These are phyloP conservation scores for Centropyge bicolor DNA, from an alignment of 2,797 vertebrate genomes.

Conservation along the genomic window DNA sequence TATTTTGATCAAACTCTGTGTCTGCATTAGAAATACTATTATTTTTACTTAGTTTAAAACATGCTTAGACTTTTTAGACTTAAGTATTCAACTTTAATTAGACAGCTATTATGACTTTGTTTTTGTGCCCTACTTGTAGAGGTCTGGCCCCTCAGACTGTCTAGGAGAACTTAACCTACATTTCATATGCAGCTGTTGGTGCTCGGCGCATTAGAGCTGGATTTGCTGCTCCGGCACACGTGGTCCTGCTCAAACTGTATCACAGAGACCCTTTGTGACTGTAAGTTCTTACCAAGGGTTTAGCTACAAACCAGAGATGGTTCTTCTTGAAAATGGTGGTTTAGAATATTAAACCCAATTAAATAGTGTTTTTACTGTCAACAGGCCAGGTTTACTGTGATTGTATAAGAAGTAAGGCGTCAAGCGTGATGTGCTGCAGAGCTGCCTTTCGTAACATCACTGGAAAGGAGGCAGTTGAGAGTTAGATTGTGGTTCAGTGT, in stretches of 20 bases:
- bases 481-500: not conserved
- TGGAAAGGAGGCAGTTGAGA: too few species aligned
- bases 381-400: not conserved
- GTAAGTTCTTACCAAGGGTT: not conserved
- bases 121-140: constrained; percentile 11
- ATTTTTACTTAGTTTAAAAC: not conserved
- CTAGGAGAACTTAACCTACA: constrained; percentile 53
- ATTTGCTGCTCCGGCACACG: constrained; percentile 36
- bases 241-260: constrained; percentile 33
- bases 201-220: constrained; percentile 29
- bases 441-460: not conserved
- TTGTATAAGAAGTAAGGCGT: not conserved
- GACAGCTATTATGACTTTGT: not conserved
- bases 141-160: constrained; percentile 12
- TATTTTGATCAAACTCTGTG: not conserved
- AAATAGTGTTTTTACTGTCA: not conserved
- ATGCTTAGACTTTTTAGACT: not conserved
- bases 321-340: not conserved
- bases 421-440: not conserved
- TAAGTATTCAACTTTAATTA: not conserved
- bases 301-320: not conserved
- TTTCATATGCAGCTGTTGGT: constrained; percentile 74
- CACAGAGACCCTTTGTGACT: not conserved
- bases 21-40: not conserved
- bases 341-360: not conserved